A percentile compares a stretch with the other conserved stretches of the same genome.
Conservation (phyloP, 2,113 vertebrate genomes). For the Cottus gobio region DNA sequence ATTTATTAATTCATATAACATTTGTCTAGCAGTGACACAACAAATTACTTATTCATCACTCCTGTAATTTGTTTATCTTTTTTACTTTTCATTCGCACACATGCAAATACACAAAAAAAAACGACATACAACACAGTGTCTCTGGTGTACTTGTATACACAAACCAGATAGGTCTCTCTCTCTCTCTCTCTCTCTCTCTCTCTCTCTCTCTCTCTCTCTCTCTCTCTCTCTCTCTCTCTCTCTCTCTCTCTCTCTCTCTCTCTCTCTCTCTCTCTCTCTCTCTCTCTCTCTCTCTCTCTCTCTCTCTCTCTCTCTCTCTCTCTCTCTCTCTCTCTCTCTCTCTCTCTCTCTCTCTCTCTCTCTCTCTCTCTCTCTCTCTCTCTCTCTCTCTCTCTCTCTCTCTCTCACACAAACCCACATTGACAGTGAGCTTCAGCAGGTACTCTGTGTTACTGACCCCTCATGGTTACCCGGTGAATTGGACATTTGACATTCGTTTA, state of each 20-base stretch:
- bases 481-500: constrained; percentile 37
- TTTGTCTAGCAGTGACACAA: neutral
- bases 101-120: constrained; percentile 2
- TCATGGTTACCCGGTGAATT: constrained; percentile 51
- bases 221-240: too few relatives aligned
- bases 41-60: neutral
- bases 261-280: too few relatives aligned
- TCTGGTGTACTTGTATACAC: constrained; percentile 44
- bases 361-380: too few relatives aligned
- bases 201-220: too few relatives aligned
- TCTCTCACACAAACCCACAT: neutral
- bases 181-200: too few relatives aligned
- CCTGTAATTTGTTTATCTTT: neutral
- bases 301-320: too few relatives aligned
- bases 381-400: too few relatives aligned
- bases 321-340: too few relatives aligned
- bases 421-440: constrained; percentile 34
- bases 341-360: too few relatives aligned
- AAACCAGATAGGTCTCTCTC: constrained; percentile 6
- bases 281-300: too few relatives aligned
- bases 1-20: neutral
- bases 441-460: constrained; percentile 56
- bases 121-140: constrained; percentile 17
- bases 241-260: too few relatives aligned
- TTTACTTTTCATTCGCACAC: constrained; percentile 3